These are phyloP conservation scores for Sebastes iracundus DNA, from an alignment of 2,797 vertebrate species.

Conservation along the genomic window DNA sequence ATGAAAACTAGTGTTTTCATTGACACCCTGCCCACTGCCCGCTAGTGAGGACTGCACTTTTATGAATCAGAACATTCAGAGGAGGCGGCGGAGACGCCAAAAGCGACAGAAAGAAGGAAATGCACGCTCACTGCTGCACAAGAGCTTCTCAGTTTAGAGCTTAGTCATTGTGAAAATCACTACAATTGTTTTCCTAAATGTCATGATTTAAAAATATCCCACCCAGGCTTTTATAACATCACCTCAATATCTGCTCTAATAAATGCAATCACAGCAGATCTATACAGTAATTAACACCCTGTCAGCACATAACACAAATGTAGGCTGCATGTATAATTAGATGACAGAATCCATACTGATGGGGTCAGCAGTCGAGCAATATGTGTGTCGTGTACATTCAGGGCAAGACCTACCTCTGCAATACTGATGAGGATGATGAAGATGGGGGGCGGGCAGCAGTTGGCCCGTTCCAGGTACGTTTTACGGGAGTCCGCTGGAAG, in stretches of 20 bases:
- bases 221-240: not conserved
- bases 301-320: not conserved
- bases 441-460: slow-evolving; percentile 89
- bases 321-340: slow-evolving; percentile 30
- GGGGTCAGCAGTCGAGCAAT: not conserved
- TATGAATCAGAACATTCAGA: slow-evolving; percentile 35
- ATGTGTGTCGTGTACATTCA: not conserved
- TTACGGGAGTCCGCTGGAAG: slow-evolving; percentile 81
- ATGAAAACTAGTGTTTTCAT: slow-evolving; percentile 1
- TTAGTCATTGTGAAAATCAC: not conserved
- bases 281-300: slow-evolving; percentile 32
- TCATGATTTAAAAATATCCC: not conserved
- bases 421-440: slow-evolving; percentile 92
- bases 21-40: slow-evolving; percentile 19
- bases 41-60: not conserved
- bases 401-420: slow-evolving; percentile 80
- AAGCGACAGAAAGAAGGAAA: not conserved
- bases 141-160: slow-evolving; percentile 11
- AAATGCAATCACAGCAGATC: slow-evolving; percentile 33
- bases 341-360: slow-evolving; percentile 32
- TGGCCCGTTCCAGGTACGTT: slow-evolving; percentile 86
- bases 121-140: not conserved
- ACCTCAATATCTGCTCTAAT: not conserved
- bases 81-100: not conserved
- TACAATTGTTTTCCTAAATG: not conserved